Base-by-base conservation (phyloP, 2,888 invertebrate genomes). In the Chelonus formosanus region DNA sequence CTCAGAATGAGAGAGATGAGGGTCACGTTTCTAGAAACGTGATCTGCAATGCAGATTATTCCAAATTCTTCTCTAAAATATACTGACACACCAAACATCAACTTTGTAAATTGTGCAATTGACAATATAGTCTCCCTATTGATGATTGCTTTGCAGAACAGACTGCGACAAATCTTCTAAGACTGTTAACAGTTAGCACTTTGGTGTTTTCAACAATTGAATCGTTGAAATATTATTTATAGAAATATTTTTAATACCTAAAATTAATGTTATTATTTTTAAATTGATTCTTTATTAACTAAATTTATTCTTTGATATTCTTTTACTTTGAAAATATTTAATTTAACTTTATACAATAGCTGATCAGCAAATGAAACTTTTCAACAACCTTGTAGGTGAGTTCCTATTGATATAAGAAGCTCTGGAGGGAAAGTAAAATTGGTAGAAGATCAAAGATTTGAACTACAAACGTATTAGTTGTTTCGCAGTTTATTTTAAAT, bases 21-120 rank as follows among this genome's bases (percentile, higher is more conserved):
- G 70, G 67, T 69, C 73, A 73, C 73, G 70, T 73, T 74, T 73
- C 73, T 67, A 69, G 72, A 74, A 63, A 78, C 80, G 80, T 79
- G 79, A 82, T 83, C 81, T 82, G 84, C 81, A 82, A 82, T 84
- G 82, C 79, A 83, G 78, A 84, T 84, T 68, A 63, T 65, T 69
- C 74, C 76, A 57, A 67, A 62, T 67, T 77, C 62, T 34, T 68
- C 72, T 70, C 71, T 67, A 69, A 74, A 74, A 74, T 72, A 70
- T 70, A 70, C 65, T 61, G 68, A 73, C 72, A 67, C 68, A 69
- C 65, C 70, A 69, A 74, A 71, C 68, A 65, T 65, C 45, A 62
- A 62, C 63, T 74, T 61, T 58, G 52, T 71, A 63, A 65, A 70
- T 71, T 63, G 53, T 63, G 31, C 53, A 63, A 57, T 61, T 40